Base-by-base conservation (phyloP, 2,888 invertebrate species). In the Mesopsocus fuscifrons region DNA sequence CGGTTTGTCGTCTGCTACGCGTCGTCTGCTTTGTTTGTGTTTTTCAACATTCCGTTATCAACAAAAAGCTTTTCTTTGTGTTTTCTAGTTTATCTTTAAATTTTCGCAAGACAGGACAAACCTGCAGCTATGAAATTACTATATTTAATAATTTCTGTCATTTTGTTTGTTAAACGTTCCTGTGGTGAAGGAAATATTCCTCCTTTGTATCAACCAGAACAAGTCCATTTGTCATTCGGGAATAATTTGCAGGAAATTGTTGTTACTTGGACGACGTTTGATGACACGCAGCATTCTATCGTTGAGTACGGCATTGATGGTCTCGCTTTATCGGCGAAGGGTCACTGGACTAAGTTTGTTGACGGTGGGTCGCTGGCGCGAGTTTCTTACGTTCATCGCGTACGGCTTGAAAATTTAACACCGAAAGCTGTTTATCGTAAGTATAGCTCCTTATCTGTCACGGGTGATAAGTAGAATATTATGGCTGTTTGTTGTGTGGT, bases 211-310 rank as follows among this genome's bases (percentile, higher is more conserved):
- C 74, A 75, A 53, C 77, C 77, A 2, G 75, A 77, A 54, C 77
- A 75, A 57, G 64, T 77, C 16, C 77, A 77, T 58, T 55, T 78
- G 44, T 57, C 77, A 21, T 74, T 70, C 53, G 77, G 77, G 50
- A 74, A 74, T 48, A 68, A 67, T 54, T 61, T 68, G 41, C 69
- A 66, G 49, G 74, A 81, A 53, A 75, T 85, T 49, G 72, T 78
- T 21, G 75, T 84, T 22, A 87, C 85, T 49, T 88, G 88, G 87
- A 76, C 77, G 2, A 88, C 88, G 8, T 70, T 70, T 55, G 71
- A 75, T 55, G 62, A 74, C 50, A 75, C 82, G 0, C 52, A 62
- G 11, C 65, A 68, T 46, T 78, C 82, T 1, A 53, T 74, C 22
- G 85, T 84, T 18, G 74, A 81, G 57, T 87, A 78, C 57, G 84